Conservation (phyloP, 2,797 vertebrate species). For the Urosaurus nigricauda region DNA sequence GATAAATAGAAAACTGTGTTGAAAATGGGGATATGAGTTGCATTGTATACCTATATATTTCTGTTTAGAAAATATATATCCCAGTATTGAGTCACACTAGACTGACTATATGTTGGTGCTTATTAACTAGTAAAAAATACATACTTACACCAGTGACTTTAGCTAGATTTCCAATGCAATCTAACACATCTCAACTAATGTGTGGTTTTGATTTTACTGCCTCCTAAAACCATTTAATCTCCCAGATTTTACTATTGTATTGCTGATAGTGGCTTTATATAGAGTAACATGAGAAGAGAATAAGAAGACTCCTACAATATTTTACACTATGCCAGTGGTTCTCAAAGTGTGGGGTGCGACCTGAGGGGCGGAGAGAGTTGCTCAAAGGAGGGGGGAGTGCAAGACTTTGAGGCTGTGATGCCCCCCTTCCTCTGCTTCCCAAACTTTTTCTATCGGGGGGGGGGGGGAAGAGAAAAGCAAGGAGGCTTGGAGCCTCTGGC, state of each 20-base stretch:
- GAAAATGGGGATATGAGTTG: background rate
- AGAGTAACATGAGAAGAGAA: background rate
- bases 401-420: too few relatives aligned
- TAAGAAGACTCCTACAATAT: background rate
- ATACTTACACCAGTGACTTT: background rate
- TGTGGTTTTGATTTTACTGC: background rate
- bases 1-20: background rate
- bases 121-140: background rate
- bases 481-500: too few relatives aligned
- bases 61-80: background rate
- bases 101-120: background rate
- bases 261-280: background rate
- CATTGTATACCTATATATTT: background rate
- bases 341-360: background rate
- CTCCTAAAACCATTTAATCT: background rate
- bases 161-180: background rate
- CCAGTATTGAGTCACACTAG: background rate
- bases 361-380: too few relatives aligned
- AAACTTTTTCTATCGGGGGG: too few relatives aligned
- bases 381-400: too few relatives aligned
- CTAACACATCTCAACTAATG: background rate
- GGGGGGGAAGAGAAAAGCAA: too few relatives aligned
- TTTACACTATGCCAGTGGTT: too few relatives aligned
- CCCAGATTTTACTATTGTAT: background rate
- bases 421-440: too few relatives aligned